Evolutionary conservation across 1,140 invertebrate genomes (phyloP), one percentile per base, ranked within the genome.

Genomic region (Aphaenogaster rudis): DNA sequence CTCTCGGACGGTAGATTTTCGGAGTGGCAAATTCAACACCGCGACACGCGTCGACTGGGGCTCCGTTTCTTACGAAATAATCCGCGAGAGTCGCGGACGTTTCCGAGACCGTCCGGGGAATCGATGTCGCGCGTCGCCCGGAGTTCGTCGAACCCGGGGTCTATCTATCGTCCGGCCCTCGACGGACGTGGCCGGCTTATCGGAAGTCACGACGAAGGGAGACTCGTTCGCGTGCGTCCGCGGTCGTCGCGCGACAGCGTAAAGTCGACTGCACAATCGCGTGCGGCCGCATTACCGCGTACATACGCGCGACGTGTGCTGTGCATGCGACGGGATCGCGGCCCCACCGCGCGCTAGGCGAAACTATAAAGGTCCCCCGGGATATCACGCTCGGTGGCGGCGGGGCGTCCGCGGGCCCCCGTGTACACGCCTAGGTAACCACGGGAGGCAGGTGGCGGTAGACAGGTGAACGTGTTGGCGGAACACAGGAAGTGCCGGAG

Each of bases 401-500:
- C 64, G 33, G 50, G 28, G 71, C 39, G 28, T 42, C 28, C 9
- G 13, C 69, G 8, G 48, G n/a, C 8, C 50, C 48, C 54, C 78
- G 64, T 64, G 71, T 78, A 87, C 86, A 88, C 90, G 90, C 88
- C 89, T 91, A 94, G 91, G 64, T 67, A 67, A 45, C 64, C 39
- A 21, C 84, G 90, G 90, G 88, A 91, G 91, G 89, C 93, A 94
- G 92, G 94, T 94, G 94, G 76, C 85, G 90, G 91, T 90, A 85
- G 88, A 92, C 94, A 94, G 94, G 94, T 94, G 94, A 95, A 89
- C 88, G 91, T 92, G 80, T 82, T 82, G 91, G 92, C 92, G 93
- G 93, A 94, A 94, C 92, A 94, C 92, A 93, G 93, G 94, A 94
- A 94, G 93, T 94, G 88, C 86, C 88, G 88, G 92, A 92, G 94